Evolutionary conservation across 2,113 vertebrate species (phyloP).

Genomic region (Oenanthe oenanthe): DNA sequence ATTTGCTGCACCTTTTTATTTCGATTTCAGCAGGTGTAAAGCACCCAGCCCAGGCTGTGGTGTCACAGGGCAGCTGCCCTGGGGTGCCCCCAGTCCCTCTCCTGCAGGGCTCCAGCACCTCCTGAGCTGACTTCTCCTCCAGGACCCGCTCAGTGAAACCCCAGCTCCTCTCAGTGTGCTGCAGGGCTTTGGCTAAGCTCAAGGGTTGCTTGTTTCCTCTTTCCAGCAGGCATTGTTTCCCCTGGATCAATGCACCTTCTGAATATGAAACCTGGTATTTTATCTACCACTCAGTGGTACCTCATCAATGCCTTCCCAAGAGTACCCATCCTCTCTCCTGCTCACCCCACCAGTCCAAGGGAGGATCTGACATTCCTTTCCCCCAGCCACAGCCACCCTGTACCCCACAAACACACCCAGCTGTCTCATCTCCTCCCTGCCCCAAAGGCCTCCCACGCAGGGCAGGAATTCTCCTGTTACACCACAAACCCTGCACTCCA

Average conservation of each 20-base stretch:
- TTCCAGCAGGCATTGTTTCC: neutral
- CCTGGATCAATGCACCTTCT: neutral
- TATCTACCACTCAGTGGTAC: neutral
- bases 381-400: neutral
- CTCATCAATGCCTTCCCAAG: neutral
- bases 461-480: neutral
- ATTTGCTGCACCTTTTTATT: neutral
- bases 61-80: neutral
- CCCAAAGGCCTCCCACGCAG: neutral
- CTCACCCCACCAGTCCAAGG: neutral
- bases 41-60: neutral
- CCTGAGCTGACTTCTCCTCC: neutral
- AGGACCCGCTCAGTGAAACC: accelerated
- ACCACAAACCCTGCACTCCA: neutral
- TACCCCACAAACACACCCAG: neutral
- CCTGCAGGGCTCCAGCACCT: neutral
- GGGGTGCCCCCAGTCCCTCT: neutral
- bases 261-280: neutral
- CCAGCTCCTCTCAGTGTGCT: neutral
- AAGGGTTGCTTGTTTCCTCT: neutral
- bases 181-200: neutral
- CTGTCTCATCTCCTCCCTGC: neutral
- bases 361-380: neutral
- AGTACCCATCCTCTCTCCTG: neutral
- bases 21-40: neutral